Conservation (phyloP, 1,140 invertebrate genomes). For the Lysiphlebus fabarum region DNA sequence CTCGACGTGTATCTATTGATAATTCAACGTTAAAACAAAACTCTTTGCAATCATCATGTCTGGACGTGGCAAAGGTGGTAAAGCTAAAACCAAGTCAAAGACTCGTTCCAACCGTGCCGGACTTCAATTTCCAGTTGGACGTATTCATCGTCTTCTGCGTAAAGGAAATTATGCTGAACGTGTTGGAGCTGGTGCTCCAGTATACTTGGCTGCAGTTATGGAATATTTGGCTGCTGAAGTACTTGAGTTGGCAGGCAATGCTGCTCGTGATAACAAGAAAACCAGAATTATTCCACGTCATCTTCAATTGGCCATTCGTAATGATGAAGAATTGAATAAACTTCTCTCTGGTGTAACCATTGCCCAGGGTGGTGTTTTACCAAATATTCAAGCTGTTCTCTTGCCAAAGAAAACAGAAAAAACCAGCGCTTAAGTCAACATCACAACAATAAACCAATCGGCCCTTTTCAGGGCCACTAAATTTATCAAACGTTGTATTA, state of each 20-base stretch:
- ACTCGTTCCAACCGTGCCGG: background rate
- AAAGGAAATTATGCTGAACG: conserved; percentile 4
- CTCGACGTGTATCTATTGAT: background rate
- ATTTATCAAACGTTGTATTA: background rate
- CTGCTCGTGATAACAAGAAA: conserved; percentile 6
- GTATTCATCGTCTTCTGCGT: conserved; percentile 9
- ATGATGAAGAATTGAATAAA: conserved; percentile 5
- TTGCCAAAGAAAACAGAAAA: conserved; percentile 2
- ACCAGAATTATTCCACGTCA: conserved; percentile 1
- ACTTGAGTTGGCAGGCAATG: conserved; percentile 2
- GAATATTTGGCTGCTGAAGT: conserved; percentile 7
- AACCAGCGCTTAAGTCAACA: background rate
- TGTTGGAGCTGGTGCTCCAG: conserved; percentile 3
- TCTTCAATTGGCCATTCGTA: conserved; percentile 5
- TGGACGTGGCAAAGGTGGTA: background rate
- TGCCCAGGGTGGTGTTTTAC: conserved; percentile 1
- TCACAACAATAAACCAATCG: background rate
- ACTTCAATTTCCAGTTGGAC: conserved; percentile 2
- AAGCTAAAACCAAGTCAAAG: background rate
- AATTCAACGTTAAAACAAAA: background rate
- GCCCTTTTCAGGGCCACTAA: conserved; percentile 8
- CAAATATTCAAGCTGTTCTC: conserved; percentile 1
- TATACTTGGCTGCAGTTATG: conserved; percentile 4
- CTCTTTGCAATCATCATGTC: background rate
- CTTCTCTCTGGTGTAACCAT: background rate